Base-by-base conservation (phyloP, 2,113 vertebrate genomes). In the Polypterus senegalus region DNA sequence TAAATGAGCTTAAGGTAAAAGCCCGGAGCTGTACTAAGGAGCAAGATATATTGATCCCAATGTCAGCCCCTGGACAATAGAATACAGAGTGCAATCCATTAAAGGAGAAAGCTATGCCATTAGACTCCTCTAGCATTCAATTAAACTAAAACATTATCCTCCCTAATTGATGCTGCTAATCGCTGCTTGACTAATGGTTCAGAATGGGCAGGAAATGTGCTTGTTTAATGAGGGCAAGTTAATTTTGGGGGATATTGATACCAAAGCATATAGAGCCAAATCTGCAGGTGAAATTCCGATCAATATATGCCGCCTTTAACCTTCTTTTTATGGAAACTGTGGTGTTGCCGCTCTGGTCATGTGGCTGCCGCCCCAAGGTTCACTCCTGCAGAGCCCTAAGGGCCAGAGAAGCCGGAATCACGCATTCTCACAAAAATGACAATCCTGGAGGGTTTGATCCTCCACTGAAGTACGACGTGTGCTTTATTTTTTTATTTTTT, bases 101-200 rank as follows among this genome's bases (percentile, higher is more conserved):
- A 64, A 63, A 58, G 3, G 63, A 64, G 49, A 63, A 53, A 58
- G 66, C 54, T 49, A 47, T 52, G 49, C 64, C 54, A 65, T 70
- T 68, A 70, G 54, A 63, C 66, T 67, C 66, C 60, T 67, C 63
- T 55, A 61, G 69, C 69, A 60, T 70, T 68, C 66, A 70, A 70
- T 70, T 70, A 70, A 65, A 65, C 63, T 70, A 63, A 70, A 67
- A 67, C 69, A 65, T 65, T 70, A 67, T 67, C 63, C 66, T 63
- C 61, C 58, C 60, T 70, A 70, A 70, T 67, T 70, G 69, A 70
- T 67, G 69, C 58, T 60, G 69, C 69, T 70, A 70, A 70, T 70
- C 63, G 64, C 66, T 70, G 64, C 63, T 63, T 67, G 66, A 67
- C 66, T 68, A 65, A 63, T 67, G 66, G 64, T 48, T 63, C 43